Conservation (phyloP, 1,140 invertebrate species). For the Drosophila varians region DNA sequence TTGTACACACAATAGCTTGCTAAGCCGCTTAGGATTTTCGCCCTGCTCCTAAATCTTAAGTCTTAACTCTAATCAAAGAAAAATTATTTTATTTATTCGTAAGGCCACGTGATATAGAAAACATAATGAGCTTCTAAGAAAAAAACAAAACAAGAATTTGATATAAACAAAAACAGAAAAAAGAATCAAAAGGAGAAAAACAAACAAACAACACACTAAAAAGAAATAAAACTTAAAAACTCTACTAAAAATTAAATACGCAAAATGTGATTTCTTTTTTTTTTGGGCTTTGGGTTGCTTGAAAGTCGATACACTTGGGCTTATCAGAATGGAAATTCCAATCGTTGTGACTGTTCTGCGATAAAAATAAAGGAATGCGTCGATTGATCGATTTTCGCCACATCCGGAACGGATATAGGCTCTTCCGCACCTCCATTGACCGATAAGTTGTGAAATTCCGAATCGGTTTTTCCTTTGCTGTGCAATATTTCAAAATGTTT, state of each 20-base stretch:
- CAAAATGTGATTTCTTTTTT: constrained; percentile 31
- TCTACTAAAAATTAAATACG: constrained; percentile 67
- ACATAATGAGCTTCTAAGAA: constrained; percentile 77
- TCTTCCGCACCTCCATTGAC: constrained; percentile 15
- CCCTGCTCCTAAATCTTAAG: constrained; percentile 47
- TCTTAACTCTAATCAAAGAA: constrained; percentile 54
- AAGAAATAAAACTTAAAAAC: constrained; percentile 70
- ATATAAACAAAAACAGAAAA: constrained; percentile 32
- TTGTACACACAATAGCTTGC: constrained; percentile 35
- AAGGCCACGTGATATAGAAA: constrained; percentile 79
- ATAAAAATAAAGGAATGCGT: constrained; percentile 14
- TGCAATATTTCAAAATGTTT: constrained; percentile 14
- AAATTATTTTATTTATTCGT: constrained; percentile 53
- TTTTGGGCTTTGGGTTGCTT: neutral
- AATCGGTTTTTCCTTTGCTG: constrained; percentile 1
- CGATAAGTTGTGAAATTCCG: constrained; percentile 5
- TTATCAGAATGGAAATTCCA: constrained; percentile 42
- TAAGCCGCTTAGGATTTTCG: constrained; percentile 53
- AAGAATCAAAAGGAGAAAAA: constrained; percentile 45
- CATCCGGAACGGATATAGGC: constrained; percentile 24
- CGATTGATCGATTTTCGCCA: constrained; percentile 27
- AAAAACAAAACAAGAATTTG: constrained; percentile 61
- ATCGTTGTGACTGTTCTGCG: neutral
- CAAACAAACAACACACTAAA: constrained; percentile 70
- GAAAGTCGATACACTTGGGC: constrained; percentile 35